Percentiles rank a stretch among this genome's conserved stretches.
Evolutionary conservation across 1,140 invertebrate genomes (phyloP).

Genomic region (Pogonognathellus flavescens): DNA sequence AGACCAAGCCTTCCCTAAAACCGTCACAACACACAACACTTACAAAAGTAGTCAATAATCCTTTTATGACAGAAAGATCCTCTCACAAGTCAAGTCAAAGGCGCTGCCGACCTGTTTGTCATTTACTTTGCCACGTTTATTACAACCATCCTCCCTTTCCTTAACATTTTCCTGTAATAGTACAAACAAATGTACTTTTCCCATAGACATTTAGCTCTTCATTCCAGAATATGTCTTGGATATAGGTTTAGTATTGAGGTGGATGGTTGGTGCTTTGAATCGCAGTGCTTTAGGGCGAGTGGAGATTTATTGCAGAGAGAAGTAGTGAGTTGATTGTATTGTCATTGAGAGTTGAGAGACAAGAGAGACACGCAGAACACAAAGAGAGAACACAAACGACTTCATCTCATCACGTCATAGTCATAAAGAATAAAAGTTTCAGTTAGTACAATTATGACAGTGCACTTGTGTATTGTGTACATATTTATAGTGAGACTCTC

Average conservation of each 20-base stretch:
- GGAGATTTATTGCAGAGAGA: not conserved
- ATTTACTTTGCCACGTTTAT: slow-evolving; percentile 16
- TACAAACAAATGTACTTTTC: too few relatives aligned
- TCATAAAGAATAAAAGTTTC: slow-evolving; percentile 16
- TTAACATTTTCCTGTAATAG: too few relatives aligned
- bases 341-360: slow-evolving; percentile 24
- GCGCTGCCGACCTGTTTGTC: slow-evolving; percentile 34
- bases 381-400: not conserved
- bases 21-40: slow-evolving; percentile 42
- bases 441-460: not conserved
- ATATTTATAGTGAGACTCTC: too few relatives aligned
- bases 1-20: too few relatives aligned
- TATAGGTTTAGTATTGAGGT: too few relatives aligned
- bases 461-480: too few relatives aligned
- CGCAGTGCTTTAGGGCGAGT: too few relatives aligned
- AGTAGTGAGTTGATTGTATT: slow-evolving; percentile 29
- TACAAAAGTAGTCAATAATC: slow-evolving; percentile 42
- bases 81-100: slow-evolving; percentile 13
- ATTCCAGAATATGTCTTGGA: too few relatives aligned
- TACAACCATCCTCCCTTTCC: not conserved
- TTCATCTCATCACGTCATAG: slow-evolving; percentile 19
- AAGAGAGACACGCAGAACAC: not conserved
- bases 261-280: too few relatives aligned
- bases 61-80: slow-evolving; percentile 15
- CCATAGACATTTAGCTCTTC: too few relatives aligned